Conservation (phyloP, 92 coral and sea anemone species). For the Bergia sp. region DNA sequence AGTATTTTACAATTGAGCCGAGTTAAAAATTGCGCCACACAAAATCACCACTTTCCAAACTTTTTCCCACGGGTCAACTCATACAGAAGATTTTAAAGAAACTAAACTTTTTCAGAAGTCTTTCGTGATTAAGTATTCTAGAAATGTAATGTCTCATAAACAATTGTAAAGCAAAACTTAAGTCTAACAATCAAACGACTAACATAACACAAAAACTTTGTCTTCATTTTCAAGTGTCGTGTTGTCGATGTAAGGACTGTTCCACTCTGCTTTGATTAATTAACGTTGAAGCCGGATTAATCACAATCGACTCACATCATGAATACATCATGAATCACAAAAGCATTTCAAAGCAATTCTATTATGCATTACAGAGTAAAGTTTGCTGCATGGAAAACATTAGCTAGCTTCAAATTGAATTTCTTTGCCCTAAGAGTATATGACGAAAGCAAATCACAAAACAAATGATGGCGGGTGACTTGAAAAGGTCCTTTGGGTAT, state of each 20-base stretch:
- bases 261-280: neutral
- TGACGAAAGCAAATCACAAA: neutral
- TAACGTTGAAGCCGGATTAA: neutral
- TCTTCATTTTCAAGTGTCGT: neutral
- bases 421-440: neutral
- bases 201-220: neutral
- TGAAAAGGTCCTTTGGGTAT: conserved; percentile 33
- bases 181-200: neutral
- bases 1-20: too few species aligned
- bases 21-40: too few species aligned
- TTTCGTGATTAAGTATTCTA: neutral
- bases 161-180: neutral
- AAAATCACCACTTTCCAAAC: too few species aligned
- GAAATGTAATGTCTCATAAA: neutral
- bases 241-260: too few species aligned
- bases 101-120: too few species aligned
- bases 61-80: too few species aligned
- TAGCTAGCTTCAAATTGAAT: neutral
- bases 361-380: neutral
- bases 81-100: too few species aligned
- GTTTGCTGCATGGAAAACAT: conserved; percentile 1
- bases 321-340: neutral
- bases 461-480: conserved; percentile 4
- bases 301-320: neutral
- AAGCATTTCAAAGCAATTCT: neutral